These are phyloP conservation scores for Cliona cf. orientalis DNA, from an alignment of 37 sponge, comb jelly and placozoan species.

Conservation along the genomic window DNA sequence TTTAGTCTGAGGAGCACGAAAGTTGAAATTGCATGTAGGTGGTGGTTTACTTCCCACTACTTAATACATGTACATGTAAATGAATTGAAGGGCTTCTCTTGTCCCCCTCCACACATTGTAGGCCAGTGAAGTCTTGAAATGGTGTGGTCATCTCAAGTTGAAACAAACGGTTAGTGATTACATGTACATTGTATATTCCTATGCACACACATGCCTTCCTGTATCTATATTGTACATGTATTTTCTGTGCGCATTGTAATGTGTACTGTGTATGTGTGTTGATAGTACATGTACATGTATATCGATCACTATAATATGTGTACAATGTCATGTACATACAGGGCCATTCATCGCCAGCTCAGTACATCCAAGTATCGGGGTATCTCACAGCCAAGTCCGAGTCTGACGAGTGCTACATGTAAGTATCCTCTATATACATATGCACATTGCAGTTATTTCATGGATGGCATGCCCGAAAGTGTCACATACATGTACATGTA, in stretches of 20 bases:
- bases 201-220: neutral
- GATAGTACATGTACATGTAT: neutral
- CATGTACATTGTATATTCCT: neutral
- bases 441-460: no score
- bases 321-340: no score
- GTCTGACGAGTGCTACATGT: conserved; percentile 42
- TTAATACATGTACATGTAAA: conserved; percentile 16
- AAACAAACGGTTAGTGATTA: conserved; percentile 43
- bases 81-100: neutral
- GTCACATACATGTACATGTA: no score
- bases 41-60: no score
- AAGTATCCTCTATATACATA: conserved; percentile 5
- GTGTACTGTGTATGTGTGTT: neutral
- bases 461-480: no score
- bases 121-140: conserved; percentile 74
- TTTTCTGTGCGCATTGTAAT: neutral
- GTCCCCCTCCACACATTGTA: conserved; percentile 11
- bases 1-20: no score
- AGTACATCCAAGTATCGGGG: conserved; percentile 10
- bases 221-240: neutral
- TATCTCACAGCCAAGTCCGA: conserved; percentile 60
- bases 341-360: neutral
- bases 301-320: neutral
- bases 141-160: conserved; percentile 66
- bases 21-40: no score